Base-by-base conservation (phyloP, 2,113 vertebrate species). In the Morone saxatilis region DNA sequence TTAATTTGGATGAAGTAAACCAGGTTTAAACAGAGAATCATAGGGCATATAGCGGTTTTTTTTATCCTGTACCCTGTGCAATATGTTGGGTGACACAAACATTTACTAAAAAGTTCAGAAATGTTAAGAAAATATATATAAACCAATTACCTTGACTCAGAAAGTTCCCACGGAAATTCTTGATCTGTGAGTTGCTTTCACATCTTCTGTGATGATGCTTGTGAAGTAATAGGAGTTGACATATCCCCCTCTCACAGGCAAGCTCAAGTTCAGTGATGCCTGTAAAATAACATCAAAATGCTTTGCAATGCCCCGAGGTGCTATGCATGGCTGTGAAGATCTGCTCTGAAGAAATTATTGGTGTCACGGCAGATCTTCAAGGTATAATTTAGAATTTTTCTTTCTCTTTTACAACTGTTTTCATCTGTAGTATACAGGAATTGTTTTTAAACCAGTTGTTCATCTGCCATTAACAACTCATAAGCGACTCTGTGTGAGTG, bases 251-350 rank as follows among this genome's bases (percentile, higher is more conserved):
- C 76, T 70, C 25, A 54, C 40, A 76, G 65, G 69, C 54, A 20
- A 83, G 7, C 82, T 79, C 6, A 7, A 70, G 86, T 76, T 81
- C 76, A 81, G 79, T 45, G 86, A 65, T 1, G 53, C 84, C 80
- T 73, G 68, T 19, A 76, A 91, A 84, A 85, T 63, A 81, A 81
- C 87, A 83, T 86, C 71, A 73, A 51, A 78, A 65, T 67, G 80
- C 57, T 70, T 78, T 76, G 73, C 62, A 70, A n/a, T 57, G 45
- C 71, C 86, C 80, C 6, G 67, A 76, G 82, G 85, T 41, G 76
- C 63, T 22, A 12, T 45, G 63, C 45, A 76, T 36, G 50, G 38
- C 84, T 76, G 73, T 83, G 68, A 76, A 78, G 56, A 83, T 83
- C 78, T 63, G 65, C 68, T 80, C 38, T 38, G 56, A 69, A 85